Percentiles rank a stretch among this genome's conserved stretches.
These are phyloP conservation scores for Euphydryas editha DNA, from an alignment of 2,888 invertebrate genomes.

Conservation along the genomic window DNA sequence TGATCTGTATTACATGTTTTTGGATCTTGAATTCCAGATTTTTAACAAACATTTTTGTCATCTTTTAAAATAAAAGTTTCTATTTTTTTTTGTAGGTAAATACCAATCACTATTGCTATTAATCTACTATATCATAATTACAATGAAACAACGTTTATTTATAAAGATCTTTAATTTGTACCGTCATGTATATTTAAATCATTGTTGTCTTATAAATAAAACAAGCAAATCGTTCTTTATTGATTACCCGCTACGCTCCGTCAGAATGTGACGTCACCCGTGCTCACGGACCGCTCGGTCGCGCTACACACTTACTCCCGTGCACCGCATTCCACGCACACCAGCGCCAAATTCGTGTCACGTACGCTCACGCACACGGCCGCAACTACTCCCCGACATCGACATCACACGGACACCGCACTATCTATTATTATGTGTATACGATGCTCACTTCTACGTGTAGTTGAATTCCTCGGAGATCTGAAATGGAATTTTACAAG, in stretches of 20 bases:
- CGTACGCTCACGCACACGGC: conserved; percentile 51
- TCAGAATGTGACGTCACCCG: conserved; percentile 52
- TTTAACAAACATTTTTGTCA: not conserved
- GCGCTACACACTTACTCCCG: conserved; percentile 41
- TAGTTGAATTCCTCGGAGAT: conserved; percentile 72
- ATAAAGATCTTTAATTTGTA: no score
- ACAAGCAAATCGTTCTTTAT: not conserved
- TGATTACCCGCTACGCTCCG: not conserved
- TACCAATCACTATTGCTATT: no score
- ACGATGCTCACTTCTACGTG: conserved; percentile 54
- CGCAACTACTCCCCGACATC: conserved; percentile 60
- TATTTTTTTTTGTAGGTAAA: no score
- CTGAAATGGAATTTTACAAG: conserved; percentile 78
- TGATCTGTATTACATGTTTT: not conserved
- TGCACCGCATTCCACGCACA: conserved; percentile 65
- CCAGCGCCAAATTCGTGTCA: conserved; percentile 47
- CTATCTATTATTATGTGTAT: conserved; percentile 55
- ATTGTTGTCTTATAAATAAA: not conserved
- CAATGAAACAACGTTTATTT: not conserved
- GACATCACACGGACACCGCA: conserved; percentile 4
- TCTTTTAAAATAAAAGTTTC: no score
- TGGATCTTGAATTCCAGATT: not conserved
- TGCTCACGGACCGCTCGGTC: conserved; percentile 28
- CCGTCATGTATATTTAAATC: no score
- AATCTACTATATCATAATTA: not conserved